phyloP scores from a whole-genome alignment of 2,888 invertebrate genomes.

The Patella pellucida region DNA sequence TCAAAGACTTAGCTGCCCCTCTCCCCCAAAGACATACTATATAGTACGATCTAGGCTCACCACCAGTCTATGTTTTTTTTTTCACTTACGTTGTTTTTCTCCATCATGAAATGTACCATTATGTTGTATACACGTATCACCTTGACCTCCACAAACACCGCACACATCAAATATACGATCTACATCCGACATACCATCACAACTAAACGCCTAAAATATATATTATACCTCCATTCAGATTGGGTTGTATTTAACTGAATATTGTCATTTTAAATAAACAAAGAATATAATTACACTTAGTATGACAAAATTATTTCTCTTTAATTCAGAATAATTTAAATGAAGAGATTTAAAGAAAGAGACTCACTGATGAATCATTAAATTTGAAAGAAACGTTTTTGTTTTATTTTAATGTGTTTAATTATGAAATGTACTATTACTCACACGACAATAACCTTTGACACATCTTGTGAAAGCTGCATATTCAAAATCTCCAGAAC shows the following conservation, averaged over 20 bases:
- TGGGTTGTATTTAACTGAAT: no score
- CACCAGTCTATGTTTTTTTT: neutral
- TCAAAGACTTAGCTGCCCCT: no score
- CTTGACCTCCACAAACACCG: conserved; percentile 52
- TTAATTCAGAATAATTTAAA: neutral
- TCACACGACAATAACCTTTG: conserved; percentile 49
- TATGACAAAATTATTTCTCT: neutral
- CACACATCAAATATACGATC: conserved; percentile 48
- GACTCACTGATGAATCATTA: no score
- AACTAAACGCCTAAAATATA: conserved; percentile 48
- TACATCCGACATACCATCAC: conserved; percentile 54
- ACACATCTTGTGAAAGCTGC: conserved; percentile 48
- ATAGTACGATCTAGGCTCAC: no score
- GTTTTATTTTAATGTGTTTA: neutral
- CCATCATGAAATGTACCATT: conserved; percentile 46
- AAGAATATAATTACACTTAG: neutral
- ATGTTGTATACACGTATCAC: conserved; percentile 45
- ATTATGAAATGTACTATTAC: neutral
- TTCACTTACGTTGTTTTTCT: conserved; percentile 39
- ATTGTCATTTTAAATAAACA: neutral
- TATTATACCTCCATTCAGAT: no score
- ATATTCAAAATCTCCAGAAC: conserved; percentile 24
- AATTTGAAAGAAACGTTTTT: no score
- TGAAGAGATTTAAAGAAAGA: no score
- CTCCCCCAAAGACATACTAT: no score